Percentiles rank a stretch among this genome's conserved stretches.
These are phyloP conservation scores for Momotus momota DNA, from an alignment of 2,797 vertebrate species.

Conservation along the genomic window DNA sequence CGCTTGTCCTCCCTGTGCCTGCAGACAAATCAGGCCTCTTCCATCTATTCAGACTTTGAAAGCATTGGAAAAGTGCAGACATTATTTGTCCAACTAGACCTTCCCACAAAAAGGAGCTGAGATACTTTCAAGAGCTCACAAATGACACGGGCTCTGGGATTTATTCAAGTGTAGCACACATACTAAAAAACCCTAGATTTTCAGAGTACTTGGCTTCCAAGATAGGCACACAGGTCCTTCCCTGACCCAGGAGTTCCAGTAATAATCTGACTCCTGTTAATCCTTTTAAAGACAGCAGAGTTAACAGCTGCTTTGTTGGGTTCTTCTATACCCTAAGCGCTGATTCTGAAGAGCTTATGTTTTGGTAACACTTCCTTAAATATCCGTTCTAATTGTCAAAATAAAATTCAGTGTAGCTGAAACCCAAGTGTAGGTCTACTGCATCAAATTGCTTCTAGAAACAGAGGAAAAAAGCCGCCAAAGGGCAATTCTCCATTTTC, in stretches of 20 bases:
- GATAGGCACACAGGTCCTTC: background rate
- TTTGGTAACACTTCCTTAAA: background rate
- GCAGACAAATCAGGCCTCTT: background rate
- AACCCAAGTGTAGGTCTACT: background rate
- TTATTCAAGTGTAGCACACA: background rate
- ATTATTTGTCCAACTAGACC: background rate
- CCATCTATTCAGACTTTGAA: background rate
- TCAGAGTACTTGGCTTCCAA: background rate
- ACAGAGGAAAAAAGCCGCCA: background rate
- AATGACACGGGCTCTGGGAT: rapidly evolving
- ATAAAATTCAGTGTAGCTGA: background rate
- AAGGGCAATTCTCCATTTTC: background rate
- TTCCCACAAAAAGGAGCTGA: background rate
- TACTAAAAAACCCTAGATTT: background rate
- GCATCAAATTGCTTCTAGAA: background rate
- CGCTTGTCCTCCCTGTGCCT: rapidly evolving
- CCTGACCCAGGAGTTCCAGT: background rate
- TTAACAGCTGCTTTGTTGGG: background rate
- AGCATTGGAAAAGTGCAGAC: background rate
- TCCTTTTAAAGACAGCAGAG: background rate
- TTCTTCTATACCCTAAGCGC: background rate
- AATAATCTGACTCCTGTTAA: too few relatives aligned
- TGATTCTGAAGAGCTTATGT: background rate
- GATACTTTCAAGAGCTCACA: background rate
- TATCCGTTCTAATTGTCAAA: background rate